Evolutionary conservation across 2,113 vertebrate species (phyloP).

Genomic region (Apteryx owenii): DNA sequence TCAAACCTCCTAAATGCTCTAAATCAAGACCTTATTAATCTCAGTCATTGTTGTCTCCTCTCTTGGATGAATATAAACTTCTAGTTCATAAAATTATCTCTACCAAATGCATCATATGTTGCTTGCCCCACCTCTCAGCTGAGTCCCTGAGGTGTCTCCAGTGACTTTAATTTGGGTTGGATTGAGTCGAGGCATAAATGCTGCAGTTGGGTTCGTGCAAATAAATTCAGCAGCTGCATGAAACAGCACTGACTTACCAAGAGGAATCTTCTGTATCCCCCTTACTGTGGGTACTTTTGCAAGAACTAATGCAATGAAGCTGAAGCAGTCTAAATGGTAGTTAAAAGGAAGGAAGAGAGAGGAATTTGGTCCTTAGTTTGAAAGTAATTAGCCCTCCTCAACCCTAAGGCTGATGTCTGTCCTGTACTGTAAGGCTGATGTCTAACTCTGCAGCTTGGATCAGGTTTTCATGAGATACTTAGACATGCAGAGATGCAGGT

Average conservation of each 20-base stretch:
- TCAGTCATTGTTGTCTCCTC: not conserved
- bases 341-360: not conserved
- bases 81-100: rapidly evolving
- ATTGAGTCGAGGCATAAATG: not conserved
- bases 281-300: rapidly evolving
- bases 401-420: not conserved
- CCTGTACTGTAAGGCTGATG: not conserved
- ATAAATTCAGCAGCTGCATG: rapidly evolving
- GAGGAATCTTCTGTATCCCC: rapidly evolving
- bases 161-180: not conserved
- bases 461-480: not conserved
- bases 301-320: not conserved
- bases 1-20: not conserved
- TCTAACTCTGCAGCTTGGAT: not conserved
- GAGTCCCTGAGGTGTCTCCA: not conserved
- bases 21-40: not conserved
- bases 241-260: not conserved
- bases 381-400: not conserved
- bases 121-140: not conserved
- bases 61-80: not conserved
- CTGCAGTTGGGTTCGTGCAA: rapidly evolving
- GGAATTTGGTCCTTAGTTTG: not conserved
- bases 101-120: not conserved
- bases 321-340: not conserved
- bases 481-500: not conserved